A percentile compares a stretch with the other conserved stretches of the same genome.
These are phyloP conservation scores for Eristalinus sepulchralis DNA, from an alignment of 2,888 invertebrate species.

Conservation along the genomic window DNA sequence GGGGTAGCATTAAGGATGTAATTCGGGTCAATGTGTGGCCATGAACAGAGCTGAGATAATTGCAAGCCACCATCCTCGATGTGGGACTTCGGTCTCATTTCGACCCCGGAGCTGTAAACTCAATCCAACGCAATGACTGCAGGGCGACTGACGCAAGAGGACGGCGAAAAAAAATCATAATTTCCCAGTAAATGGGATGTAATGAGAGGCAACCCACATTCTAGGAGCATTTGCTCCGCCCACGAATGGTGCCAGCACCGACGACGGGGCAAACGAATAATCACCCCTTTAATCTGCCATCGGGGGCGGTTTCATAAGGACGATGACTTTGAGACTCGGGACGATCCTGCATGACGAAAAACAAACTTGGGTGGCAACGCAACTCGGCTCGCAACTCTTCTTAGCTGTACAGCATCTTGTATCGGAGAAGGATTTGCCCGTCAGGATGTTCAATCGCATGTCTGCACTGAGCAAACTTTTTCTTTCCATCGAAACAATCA, in stretches of 20 bases:
- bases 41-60: background rate
- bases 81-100: background rate
- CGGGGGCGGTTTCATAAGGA: background rate
- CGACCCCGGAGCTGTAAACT: background rate
- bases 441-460: background rate
- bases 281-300: background rate
- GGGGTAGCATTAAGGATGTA: background rate
- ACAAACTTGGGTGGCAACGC: background rate
- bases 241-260: background rate
- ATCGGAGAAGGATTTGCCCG: background rate
- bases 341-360: background rate
- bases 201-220: background rate
- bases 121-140: background rate
- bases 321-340: background rate
- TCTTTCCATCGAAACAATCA: background rate
- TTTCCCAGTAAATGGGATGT: background rate
- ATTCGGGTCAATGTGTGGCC: background rate
- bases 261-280: background rate
- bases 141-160: background rate
- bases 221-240: background rate
- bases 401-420: background rate
- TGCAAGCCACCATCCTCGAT: background rate
- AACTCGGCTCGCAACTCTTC: background rate
- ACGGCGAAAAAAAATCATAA: background rate
- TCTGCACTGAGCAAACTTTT: background rate